phyloP scores from a whole-genome alignment of 2,113 vertebrate genomes.

The Sciurus niger region DNA sequence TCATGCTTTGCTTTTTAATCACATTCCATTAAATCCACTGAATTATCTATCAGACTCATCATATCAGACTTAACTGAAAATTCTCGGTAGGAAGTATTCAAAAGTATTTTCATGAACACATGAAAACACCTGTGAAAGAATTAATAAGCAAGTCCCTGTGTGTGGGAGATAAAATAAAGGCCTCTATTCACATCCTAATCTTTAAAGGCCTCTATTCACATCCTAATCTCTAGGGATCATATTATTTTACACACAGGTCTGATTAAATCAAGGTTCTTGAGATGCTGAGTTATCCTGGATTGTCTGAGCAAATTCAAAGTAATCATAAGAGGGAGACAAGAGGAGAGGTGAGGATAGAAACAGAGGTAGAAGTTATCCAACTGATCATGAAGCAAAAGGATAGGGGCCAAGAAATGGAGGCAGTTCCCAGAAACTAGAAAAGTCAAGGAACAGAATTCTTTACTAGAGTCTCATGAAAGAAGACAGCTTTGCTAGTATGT shows the following conservation, averaged over 20 bases:
- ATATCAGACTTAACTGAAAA: neutral
- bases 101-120: neutral
- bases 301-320: neutral
- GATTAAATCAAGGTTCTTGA: neutral
- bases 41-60: neutral
- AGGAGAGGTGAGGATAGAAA: neutral
- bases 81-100: neutral
- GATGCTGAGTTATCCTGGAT: neutral
- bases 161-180: neutral
- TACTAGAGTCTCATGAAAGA: neutral
- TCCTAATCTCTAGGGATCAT: neutral
- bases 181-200: neutral
- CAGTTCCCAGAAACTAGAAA: neutral
- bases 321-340: neutral
- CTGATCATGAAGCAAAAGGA: neutral
- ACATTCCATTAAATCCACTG: neutral
- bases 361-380: no score
- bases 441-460: neutral
- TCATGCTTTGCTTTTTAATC: neutral
- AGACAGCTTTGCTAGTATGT: neutral
- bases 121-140: neutral
- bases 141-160: neutral
- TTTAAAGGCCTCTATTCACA: neutral
- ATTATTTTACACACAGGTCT: neutral
- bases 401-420: neutral